Conservation (phyloP, 2,888 invertebrate genomes). For the Ganaspis brasiliensis region DNA sequence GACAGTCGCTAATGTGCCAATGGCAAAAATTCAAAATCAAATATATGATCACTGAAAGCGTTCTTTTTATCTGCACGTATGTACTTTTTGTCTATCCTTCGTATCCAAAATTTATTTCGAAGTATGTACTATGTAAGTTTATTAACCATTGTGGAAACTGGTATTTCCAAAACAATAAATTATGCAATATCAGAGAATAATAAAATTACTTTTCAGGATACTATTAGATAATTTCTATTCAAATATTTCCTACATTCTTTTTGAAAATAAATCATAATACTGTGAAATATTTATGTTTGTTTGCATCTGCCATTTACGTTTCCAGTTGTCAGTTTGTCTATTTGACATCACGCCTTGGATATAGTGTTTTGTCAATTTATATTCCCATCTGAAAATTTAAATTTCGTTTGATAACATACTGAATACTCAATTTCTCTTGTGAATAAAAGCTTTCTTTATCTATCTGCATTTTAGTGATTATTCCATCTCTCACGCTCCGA, state of each 20-base stretch:
- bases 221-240: too few relatives aligned
- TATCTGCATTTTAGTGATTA: background rate
- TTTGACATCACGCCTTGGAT: background rate
- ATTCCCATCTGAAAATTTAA: background rate
- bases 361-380: background rate
- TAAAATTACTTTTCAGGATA: too few relatives aligned
- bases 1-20: constrained; percentile 29
- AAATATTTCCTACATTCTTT: too few relatives aligned
- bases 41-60: background rate
- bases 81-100: too few relatives aligned
- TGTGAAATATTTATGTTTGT: too few relatives aligned
- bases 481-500: background rate
- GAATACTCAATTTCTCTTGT: background rate
- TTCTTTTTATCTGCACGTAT: background rate
- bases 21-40: constrained; percentile 21
- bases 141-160: too few relatives aligned
- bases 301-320: background rate
- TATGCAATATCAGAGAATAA: too few relatives aligned
- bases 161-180: too few relatives aligned
- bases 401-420: background rate
- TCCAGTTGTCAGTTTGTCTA: background rate
- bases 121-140: too few relatives aligned
- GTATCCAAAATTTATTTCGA: too few relatives aligned
- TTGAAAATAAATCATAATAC: background rate
- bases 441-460: background rate